A percentile compares a stretch with the other conserved stretches of the same genome.
phyloP scores from a whole-genome alignment of 2,888 invertebrate species.

The Lasioglossum malachurum region DNA sequence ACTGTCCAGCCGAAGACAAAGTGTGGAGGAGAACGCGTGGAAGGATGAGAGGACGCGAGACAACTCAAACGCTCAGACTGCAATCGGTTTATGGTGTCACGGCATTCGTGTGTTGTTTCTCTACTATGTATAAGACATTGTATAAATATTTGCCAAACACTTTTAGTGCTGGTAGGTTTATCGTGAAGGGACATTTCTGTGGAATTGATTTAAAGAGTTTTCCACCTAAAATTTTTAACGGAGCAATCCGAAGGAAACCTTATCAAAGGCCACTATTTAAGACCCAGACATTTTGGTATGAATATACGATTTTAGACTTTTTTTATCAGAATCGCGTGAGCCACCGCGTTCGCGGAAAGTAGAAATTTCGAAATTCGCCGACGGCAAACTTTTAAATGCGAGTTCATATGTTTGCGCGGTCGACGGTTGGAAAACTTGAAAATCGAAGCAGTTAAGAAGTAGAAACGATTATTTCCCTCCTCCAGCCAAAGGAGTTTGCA shows the following conservation, averaged over 20 bases:
- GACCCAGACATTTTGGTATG: not conserved
- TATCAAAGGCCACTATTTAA: too few relatives aligned
- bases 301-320: not conserved
- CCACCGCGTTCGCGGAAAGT: not conserved
- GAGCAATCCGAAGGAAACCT: too few relatives aligned
- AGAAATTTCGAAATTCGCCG: not conserved
- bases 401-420: not conserved
- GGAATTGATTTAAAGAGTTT: too few relatives aligned
- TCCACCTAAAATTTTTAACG: too few relatives aligned
- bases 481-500: conserved; percentile 32
- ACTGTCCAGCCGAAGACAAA: conserved; percentile 57
- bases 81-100: not conserved
- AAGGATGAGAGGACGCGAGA: not conserved
- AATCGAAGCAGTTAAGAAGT: conserved; percentile 17
- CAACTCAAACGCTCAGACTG: not conserved
- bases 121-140: too few relatives aligned
- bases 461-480: conserved; percentile 44
- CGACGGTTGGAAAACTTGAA: not conserved
- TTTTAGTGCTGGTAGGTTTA: too few relatives aligned
- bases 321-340: not conserved
- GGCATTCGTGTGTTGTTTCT: not conserved
- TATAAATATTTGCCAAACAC: too few relatives aligned
- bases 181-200: too few relatives aligned
- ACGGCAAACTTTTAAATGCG: not conserved
- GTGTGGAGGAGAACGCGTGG: conserved; percentile 11